Base-by-base conservation (phyloP, 30 jellyfish, hydroid and myxozoan genomes). In the Chrysaora quinquecirrha region DNA sequence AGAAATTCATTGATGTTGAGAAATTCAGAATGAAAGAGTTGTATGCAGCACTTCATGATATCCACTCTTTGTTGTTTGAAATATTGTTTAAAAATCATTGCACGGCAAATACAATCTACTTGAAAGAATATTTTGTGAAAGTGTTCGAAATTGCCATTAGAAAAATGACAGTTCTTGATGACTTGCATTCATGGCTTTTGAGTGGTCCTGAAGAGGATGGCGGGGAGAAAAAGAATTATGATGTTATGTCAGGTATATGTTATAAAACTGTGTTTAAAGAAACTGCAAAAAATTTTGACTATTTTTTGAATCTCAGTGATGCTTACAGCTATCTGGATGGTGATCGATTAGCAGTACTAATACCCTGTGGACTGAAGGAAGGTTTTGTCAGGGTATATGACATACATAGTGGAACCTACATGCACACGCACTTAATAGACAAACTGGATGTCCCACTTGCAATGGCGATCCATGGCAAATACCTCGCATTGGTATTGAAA, bases 1-100 rank as follows among this genome's bases (percentile, higher is more conserved):
- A 49, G 43, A 56, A 62, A 31, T 82, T 82, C 38, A 54, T 68
- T 30, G 92, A 82, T 54, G 92, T 82, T 11, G 92, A 82, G 76
- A 82, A 68, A 32, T 10, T 68, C 7, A 60, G 92, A 7, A 32
- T 56, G 68, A 34, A 30, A 21, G 80, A 69, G 66, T 67, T 82
- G 32, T 69, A 67, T 32, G 35, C 71, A 0, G 79, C 79, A 20
- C 71, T 67, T 10, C 71, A 33, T 0, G 92, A 82, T 0, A 34
- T 82, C 30, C 78, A 82, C 27, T 56, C 73, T 0, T 19, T 82
- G 61, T 71, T 82, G 30, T 82, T 82, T 25, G 92, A 67, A 24
- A 82, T 82, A 61, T 54, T 82, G 47, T 82, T 67, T 60, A 31
- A 82, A 19, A 52, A 49, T 24, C 80, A 68, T 19, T 31, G 25